Percentiles rank a stretch among this genome's conserved stretches.
These are phyloP conservation scores for Coenobita brevimanus DNA, from an alignment of 1,140 invertebrate genomes.

Conservation along the genomic window DNA sequence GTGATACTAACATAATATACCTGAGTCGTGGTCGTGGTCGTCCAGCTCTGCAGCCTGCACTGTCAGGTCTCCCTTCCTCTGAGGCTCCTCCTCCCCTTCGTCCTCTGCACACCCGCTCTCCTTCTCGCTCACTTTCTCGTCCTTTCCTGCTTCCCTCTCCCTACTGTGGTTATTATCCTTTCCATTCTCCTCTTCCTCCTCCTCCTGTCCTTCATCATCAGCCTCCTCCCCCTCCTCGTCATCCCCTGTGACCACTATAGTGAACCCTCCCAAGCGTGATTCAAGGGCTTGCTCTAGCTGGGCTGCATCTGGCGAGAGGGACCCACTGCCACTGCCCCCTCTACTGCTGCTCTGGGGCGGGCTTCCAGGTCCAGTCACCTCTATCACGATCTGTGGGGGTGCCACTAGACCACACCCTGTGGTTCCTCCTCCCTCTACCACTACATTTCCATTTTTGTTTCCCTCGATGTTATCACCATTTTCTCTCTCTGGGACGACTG, in stretches of 20 bases:
- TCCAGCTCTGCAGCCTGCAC: slow-evolving; percentile 50
- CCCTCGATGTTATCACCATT: slow-evolving; percentile 36
- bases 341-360: slow-evolving; percentile 50
- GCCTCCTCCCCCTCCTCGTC: slow-evolving; percentile 33
- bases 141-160: neutral
- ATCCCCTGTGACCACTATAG: slow-evolving; percentile 59
- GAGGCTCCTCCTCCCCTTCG: slow-evolving; percentile 25
- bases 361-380: slow-evolving; percentile 57
- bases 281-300: slow-evolving; percentile 57
- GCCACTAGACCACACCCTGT: neutral
- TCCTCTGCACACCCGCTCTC: neutral
- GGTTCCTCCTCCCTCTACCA: neutral
- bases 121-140: neutral
- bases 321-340: slow-evolving; percentile 39
- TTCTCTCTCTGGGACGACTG: slow-evolving; percentile 58
- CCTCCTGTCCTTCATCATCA: slow-evolving; percentile 10
- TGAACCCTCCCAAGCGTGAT: slow-evolving; percentile 53
- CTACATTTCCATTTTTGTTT: neutral
- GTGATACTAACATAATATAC: slow-evolving; percentile 68
- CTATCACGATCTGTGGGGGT: slow-evolving; percentile 59
- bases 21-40: slow-evolving; percentile 66
- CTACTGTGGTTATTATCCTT: too few relatives aligned
- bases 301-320: slow-evolving; percentile 46
- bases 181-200: neutral
- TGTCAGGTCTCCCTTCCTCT: slow-evolving; percentile 50